Conservation (phyloP, 2,888 invertebrate species). For the Lasioglossum villosulum region DNA sequence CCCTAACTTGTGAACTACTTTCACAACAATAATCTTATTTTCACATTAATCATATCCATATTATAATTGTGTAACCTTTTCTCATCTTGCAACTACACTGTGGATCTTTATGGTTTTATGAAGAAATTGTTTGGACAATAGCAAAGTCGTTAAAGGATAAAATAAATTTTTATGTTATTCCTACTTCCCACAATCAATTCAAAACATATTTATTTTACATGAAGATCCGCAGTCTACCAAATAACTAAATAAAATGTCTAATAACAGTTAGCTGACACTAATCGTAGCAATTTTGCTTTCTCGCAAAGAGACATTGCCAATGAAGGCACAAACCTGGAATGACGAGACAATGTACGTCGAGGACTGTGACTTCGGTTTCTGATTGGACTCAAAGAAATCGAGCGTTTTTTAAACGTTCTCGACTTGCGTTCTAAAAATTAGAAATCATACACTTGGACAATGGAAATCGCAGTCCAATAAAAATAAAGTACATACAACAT, state of each 20-base stretch:
- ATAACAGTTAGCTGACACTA: conserved; percentile 5
- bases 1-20: conserved; percentile 31
- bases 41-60: background rate
- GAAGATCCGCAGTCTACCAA: too few relatives aligned
- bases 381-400: conserved; percentile 36
- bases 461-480: background rate
- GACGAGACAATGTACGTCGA: conserved; percentile 26
- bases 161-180: too few relatives aligned
- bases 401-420: conserved; percentile 29
- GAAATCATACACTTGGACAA: conserved; percentile 17
- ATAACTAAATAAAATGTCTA: background rate
- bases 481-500: background rate
- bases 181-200: too few relatives aligned
- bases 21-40: background rate
- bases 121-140: too few relatives aligned
- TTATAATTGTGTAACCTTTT: too few relatives aligned
- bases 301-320: conserved; percentile 19
- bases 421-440: conserved; percentile 29
- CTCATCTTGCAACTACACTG: too few relatives aligned
- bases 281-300: conserved; percentile 5
- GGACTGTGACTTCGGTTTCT: conserved; percentile 41
- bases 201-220: too few relatives aligned
- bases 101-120: background rate
- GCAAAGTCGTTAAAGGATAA: too few relatives aligned
- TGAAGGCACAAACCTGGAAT: conserved; percentile 53